Conservation (phyloP, 2,888 invertebrate species). For the Tetragonula carbonaria region DNA sequence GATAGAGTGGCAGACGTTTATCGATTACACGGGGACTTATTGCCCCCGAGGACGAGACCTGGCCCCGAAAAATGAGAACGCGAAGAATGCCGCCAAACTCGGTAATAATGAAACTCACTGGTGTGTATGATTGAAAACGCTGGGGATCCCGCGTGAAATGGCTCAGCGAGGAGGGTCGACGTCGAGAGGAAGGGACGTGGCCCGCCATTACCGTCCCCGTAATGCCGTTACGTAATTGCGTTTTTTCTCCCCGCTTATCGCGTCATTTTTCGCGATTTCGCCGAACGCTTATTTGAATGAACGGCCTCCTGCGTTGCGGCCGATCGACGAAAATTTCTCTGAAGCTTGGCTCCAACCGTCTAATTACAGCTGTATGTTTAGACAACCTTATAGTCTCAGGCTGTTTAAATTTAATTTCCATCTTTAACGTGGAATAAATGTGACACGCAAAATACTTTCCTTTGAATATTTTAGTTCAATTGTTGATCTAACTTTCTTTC, state of each 20-base stretch:
- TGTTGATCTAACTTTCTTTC: background rate
- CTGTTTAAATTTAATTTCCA: background rate
- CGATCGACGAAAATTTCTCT: constrained; percentile 8
- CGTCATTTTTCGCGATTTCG: constrained; percentile 30
- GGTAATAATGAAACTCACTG: constrained; percentile 80
- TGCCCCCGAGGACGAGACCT: constrained; percentile 58
- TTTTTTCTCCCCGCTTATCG: constrained; percentile 44
- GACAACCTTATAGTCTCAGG: background rate
- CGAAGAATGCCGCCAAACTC: constrained; percentile 77
- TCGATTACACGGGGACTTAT: constrained; percentile 77
- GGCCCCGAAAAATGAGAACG: constrained; percentile 65
- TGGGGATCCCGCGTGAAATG: constrained; percentile 70
- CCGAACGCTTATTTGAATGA: constrained; percentile 5
- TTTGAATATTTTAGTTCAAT: background rate
- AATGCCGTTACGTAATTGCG: constrained; percentile 69
- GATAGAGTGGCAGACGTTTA: constrained; percentile 37
- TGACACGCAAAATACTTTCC: background rate
- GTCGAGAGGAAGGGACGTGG: constrained; percentile 54
- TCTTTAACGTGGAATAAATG: background rate
- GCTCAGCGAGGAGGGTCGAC: constrained; percentile 62
- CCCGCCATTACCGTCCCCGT: constrained; percentile 71
- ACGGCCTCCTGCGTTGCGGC: constrained; percentile 1
- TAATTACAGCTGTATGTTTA: background rate
- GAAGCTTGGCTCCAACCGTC: background rate
- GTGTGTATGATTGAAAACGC: constrained; percentile 82